Percentiles rank a stretch among this genome's conserved stretches.
These are phyloP conservation scores for Luscinia luscinia DNA, from an alignment of 2,797 vertebrate genomes.

Conservation along the genomic window DNA sequence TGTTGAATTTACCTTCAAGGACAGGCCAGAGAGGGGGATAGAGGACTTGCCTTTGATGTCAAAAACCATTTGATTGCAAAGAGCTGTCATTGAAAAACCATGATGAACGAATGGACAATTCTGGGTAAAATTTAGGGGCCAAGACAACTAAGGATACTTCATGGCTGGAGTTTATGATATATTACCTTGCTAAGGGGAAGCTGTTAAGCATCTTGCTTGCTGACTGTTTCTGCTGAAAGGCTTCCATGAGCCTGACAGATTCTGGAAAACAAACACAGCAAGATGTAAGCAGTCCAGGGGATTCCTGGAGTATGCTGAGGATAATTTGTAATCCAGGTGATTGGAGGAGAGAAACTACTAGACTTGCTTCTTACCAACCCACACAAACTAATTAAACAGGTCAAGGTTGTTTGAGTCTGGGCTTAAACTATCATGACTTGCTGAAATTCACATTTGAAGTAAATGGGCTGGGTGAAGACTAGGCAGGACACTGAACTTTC, in stretches of 20 bases:
- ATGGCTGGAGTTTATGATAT: background rate
- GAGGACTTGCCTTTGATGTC: accelerated
- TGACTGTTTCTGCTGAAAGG: background rate
- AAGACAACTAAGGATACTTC: background rate
- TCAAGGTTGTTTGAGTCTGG: background rate
- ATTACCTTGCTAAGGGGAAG: background rate
- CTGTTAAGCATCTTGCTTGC: background rate
- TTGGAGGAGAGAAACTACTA: background rate
- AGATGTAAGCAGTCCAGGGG: background rate
- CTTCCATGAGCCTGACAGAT: background rate
- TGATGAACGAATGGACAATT: background rate
- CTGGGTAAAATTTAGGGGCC: background rate
- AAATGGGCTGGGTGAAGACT: background rate
- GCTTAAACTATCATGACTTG: background rate
- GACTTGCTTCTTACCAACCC: background rate
- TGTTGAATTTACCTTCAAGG: background rate
- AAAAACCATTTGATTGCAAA: background rate
- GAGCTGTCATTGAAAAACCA: background rate
- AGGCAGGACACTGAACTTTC: background rate
- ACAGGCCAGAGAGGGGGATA: background rate
- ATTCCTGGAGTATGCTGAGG: background rate
- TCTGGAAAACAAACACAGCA: background rate
- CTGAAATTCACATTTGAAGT: background rate
- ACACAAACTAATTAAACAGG: background rate
- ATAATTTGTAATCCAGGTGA: background rate